Evolutionary conservation across 2,888 invertebrate genomes (phyloP), one percentile per base, ranked within the genome.

Genomic region (Galerucella pusilla): DNA sequence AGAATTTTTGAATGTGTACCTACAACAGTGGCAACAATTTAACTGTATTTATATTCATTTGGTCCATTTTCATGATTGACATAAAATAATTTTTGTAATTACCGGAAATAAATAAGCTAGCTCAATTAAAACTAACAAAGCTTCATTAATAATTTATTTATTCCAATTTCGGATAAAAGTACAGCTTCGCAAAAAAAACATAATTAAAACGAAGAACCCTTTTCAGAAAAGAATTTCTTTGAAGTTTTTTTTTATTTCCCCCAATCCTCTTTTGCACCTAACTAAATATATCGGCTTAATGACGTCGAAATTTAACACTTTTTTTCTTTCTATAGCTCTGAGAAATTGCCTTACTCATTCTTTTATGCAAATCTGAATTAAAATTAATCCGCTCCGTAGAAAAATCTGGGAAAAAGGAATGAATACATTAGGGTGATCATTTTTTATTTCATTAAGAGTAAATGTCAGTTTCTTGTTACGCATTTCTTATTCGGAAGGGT

Each of bases 341-440:
- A 42, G 11, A 28, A 69, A 64, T 76, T 71, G 59, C 71, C 71
- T 71, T 71, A 68, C 68, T 69, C 73, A 69, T 73, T 73, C 72
- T 60, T 63, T 67, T 61, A 72, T 70, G 77, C 73, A 75, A 77
- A 77, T 77, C 70, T 65, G 68, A 57, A 75, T 71, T 72, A 75
- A 73, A 57, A 75, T 71, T 72, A 75, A 75, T 75, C 72, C 73
- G 42, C 73, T 73, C 70, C 69, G 75, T 68, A 69, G 64, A 49
- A 74, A 71, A 71, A 75, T 71, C 75, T 68, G 73, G 70, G 74
- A 69, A 71, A 46, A 35, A 65, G 46, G 64, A 65, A 65, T 65
- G 80, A 80, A 78, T 78, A 76, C 77, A 80, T 80, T 78, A 77
- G 77, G 74, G 52, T 74, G 78, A 80, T 80, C 77, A 78, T 80